phyloP scores from a whole-genome alignment of 2,888 invertebrate genomes.

The Drymonia ruficornis region DNA sequence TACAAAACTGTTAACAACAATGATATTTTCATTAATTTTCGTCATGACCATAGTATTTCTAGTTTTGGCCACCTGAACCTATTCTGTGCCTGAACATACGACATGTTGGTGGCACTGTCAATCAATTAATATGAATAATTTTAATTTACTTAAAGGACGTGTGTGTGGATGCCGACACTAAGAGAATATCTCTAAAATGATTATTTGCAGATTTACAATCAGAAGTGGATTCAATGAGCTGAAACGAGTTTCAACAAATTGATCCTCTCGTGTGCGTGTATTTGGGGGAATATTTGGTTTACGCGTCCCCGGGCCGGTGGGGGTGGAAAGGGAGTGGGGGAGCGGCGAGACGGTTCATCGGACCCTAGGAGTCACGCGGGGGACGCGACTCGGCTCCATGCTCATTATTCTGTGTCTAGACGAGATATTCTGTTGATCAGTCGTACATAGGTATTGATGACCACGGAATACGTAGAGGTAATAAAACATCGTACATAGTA shows the following conservation, averaged over 20 bases:
- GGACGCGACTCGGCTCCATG: slow-evolving; percentile 42
- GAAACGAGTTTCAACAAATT: not conserved
- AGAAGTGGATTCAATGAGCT: not conserved
- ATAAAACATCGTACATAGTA: no score
- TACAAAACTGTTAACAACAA: no score
- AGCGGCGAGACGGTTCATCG: slow-evolving; percentile 72
- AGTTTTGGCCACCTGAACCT: no score
- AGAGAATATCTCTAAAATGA: not conserved
- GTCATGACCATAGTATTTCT: no score
- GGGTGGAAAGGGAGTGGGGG: slow-evolving; percentile 39
- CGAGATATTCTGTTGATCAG: slow-evolving; percentile 37
- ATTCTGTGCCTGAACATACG: no score
- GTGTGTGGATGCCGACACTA: not conserved
- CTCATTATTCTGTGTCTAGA: slow-evolving; percentile 65
- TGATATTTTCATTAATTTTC: no score
- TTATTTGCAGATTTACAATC: not conserved
- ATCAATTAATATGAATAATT: no score
- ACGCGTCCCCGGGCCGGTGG: slow-evolving; percentile 33
- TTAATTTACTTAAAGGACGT: no score
- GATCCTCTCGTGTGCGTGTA: slow-evolving; percentile 24
- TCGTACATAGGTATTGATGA: not conserved
- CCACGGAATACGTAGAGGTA: not conserved
- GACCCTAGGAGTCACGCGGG: slow-evolving; percentile 50
- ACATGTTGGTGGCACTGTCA: no score
- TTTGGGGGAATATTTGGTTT: slow-evolving; percentile 38